Base-by-base conservation (phyloP, 2,888 invertebrate genomes). In the Pristionchus fissidentatus region DNA sequence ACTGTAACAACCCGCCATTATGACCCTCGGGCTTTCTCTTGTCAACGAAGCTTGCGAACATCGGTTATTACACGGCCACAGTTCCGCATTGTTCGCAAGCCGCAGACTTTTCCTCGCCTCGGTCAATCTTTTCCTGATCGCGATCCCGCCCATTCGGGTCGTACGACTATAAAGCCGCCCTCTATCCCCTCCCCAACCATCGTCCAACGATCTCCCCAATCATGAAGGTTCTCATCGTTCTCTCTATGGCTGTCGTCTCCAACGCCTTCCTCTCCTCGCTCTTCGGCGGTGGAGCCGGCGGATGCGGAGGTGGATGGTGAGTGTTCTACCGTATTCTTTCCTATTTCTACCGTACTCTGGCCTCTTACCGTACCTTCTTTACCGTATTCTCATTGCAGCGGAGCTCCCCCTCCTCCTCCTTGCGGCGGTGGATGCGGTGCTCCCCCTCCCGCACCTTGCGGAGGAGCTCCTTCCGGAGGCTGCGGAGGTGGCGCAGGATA, bases 151-250 rank as follows among this genome's bases (percentile, higher is more conserved):
- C n/a, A n/a, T n/a, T n/a, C n/a, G n/a, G n/a, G n/a, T 5, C n/a
- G 8, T 13, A n/a, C 7, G 3, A n/a, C 35, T 70, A 70, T 70
- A 70, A 43, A 70, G 43, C 70, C 62, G 41, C 43, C n/a, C 8
- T 41, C 10, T 0, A 22, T 3, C n/a, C 15, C 49, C 49, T 32
- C 1, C 22, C 29, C 32, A 49, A 19, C 3, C 75, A 49, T 77
- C 49, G 75, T 77, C 75, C 1, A 4, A 19, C 49, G 75, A 77
- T 79, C 94, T 83, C 94, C 94, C 84, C 79, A 79, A 22, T 35
- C 32, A 60, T 62, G 62, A 81, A 62, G 43, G 32, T 81, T 5
- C 62, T 62, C 46, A 46, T 81, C 46, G 66, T 80, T 43, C 73
- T 83, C 52, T 80, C 41, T 46, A 38, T 35, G 43, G 60, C 43